Percentiles rank a stretch among this genome's conserved stretches.
phyloP scores from a whole-genome alignment of 2,888 invertebrate species.

The Limnephilus lunatus region DNA sequence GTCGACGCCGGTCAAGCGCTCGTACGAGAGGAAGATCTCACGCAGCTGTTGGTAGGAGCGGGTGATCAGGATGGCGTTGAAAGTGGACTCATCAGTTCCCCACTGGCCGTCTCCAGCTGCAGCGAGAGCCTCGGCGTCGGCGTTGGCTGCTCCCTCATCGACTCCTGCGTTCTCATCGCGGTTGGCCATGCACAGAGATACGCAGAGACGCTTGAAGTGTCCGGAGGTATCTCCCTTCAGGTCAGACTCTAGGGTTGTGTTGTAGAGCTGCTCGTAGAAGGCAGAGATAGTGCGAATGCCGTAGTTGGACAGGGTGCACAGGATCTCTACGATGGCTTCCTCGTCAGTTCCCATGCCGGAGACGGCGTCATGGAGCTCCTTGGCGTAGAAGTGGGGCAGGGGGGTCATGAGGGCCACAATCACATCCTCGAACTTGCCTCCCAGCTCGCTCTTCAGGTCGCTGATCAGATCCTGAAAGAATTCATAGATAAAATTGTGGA shows the following conservation, averaged over 20 bases:
- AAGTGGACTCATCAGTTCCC: slow-evolving; percentile 94
- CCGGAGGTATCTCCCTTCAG: slow-evolving; percentile 95
- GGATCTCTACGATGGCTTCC: slow-evolving; percentile 93
- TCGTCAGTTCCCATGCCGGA: slow-evolving; percentile 92
- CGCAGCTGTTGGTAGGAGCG: slow-evolving; percentile 94
- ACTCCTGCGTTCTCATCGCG: slow-evolving; percentile 93
- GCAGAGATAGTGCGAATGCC: slow-evolving; percentile 91
- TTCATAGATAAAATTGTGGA: background rate
- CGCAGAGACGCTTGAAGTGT: slow-evolving; percentile 94
- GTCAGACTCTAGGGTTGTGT: slow-evolving; percentile 88
- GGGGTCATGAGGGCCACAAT: slow-evolving; percentile 95
- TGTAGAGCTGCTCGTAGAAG: slow-evolving; percentile 90
- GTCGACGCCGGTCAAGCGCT: slow-evolving; percentile 87
- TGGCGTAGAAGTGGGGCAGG: slow-evolving; percentile 92
- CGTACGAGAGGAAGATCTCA: slow-evolving; percentile 90
- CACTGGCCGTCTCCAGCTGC: slow-evolving; percentile 89
- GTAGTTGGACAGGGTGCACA: slow-evolving; percentile 93
- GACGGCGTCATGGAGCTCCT: slow-evolving; percentile 92
- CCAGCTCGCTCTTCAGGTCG: slow-evolving; percentile 92
- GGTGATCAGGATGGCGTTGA: slow-evolving; percentile 90
- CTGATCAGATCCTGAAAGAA: slow-evolving; percentile 82
- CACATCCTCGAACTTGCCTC: slow-evolving; percentile 93
- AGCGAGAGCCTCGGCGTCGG: slow-evolving; percentile 89
- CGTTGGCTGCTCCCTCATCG: slow-evolving; percentile 87
- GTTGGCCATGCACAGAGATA: slow-evolving; percentile 92